These are phyloP conservation scores for Sesia apiformis DNA, from an alignment of 2,888 invertebrate species.

Conservation along the genomic window DNA sequence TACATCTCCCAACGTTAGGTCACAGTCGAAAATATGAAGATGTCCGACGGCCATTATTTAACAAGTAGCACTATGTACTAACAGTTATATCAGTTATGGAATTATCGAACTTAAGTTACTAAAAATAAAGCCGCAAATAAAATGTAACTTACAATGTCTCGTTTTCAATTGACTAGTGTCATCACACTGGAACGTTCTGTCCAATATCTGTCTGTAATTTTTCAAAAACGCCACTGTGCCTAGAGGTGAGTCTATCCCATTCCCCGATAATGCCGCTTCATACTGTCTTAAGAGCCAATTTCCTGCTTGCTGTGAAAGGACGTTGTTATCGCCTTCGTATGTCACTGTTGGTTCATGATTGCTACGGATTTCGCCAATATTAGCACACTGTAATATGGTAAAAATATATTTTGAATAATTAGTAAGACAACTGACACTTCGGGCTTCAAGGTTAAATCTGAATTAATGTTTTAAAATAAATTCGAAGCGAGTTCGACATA, in stretches of 20 bases:
- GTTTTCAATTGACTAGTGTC: constrained; percentile 35
- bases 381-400: constrained; percentile 75
- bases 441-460: too few species aligned
- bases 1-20: too few species aligned
- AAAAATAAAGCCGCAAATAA: too few species aligned
- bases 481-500: too few species aligned
- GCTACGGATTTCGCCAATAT: constrained; percentile 87
- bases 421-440: too few species aligned
- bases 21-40: too few species aligned
- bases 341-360: constrained; percentile 94
- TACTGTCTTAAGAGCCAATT: constrained; percentile 88
- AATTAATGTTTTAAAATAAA: too few species aligned
- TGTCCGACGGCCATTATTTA: too few species aligned
- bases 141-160: constrained; percentile 37
- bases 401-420: too few species aligned
- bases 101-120: too few species aligned
- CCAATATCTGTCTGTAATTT: constrained; percentile 19
- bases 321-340: constrained; percentile 96
- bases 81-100: background rate
- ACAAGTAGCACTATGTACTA: too few species aligned
- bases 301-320: constrained; percentile 90
- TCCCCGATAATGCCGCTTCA: constrained; percentile 55
- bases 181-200: constrained; percentile 24
- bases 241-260: constrained; percentile 77
- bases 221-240: constrained; percentile 81